A percentile compares a stretch with the other conserved stretches of the same genome.
phyloP scores from a whole-genome alignment of 2,113 vertebrate species.

The Gopherus evgoodei region DNA sequence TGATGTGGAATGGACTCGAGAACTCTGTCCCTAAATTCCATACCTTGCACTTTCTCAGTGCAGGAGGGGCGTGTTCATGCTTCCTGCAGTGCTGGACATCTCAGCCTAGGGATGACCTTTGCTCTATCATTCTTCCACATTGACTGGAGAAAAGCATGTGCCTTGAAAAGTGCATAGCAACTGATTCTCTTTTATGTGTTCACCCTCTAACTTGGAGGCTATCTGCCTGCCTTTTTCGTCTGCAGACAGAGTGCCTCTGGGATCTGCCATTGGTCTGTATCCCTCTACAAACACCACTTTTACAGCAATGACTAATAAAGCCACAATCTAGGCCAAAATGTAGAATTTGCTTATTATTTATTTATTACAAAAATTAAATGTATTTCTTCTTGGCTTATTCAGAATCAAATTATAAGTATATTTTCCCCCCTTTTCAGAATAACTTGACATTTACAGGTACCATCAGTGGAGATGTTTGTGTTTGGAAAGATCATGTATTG shows the following conservation, averaged over 20 bases:
- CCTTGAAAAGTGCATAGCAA: not conserved
- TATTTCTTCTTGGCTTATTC: slow-evolving; percentile 45
- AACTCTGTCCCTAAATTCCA: not conserved
- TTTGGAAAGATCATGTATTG: slow-evolving; percentile 97
- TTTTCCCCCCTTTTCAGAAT: slow-evolving; percentile 93
- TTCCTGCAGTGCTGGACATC: not conserved
- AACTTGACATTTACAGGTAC: slow-evolving; percentile 99
- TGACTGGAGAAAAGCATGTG: not conserved
- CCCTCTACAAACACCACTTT: not conserved
- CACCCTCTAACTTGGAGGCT: not conserved
- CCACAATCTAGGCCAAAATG: not conserved
- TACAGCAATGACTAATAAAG: not conserved
- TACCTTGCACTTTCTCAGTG: not conserved
- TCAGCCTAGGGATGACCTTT: not conserved
- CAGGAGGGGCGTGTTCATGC: not conserved
- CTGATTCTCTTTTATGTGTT: not conserved
- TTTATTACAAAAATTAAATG: slow-evolving; percentile 38
- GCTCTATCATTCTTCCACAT: not conserved
- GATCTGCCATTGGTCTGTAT: not conserved
- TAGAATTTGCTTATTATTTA: not conserved
- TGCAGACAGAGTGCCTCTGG: not conserved
- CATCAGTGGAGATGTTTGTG: slow-evolving; percentile 99
- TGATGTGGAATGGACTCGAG: not conserved
- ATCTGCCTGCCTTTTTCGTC: not conserved
- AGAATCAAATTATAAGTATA: slow-evolving; percentile 72